Conservation (phyloP, 2,888 invertebrate species). For the Spialia ferax region DNA sequence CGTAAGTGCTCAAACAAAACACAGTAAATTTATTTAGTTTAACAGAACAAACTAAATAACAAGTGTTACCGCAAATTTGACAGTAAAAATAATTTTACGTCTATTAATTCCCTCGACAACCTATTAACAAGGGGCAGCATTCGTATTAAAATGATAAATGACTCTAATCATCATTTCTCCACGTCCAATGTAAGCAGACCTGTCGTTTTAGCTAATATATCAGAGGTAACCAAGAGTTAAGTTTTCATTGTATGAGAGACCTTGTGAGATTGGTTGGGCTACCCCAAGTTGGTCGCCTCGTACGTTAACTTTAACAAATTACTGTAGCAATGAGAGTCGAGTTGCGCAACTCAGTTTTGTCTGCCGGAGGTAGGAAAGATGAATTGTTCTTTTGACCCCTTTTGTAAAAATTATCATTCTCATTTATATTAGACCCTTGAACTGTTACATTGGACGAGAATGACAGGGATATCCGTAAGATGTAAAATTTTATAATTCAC, state of each 20-base stretch:
- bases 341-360: slow-evolving; percentile 66
- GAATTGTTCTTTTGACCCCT: slow-evolving; percentile 73
- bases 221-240: slow-evolving; percentile 20
- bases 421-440: slow-evolving; percentile 48
- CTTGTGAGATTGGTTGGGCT: slow-evolving; percentile 57
- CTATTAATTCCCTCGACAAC: slow-evolving; percentile 80
- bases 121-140: slow-evolving; percentile 78
- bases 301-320: slow-evolving; percentile 84
- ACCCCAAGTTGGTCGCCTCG: slow-evolving; percentile 70
- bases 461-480: not conserved
- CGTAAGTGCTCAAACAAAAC: too few species aligned
- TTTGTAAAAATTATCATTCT: slow-evolving; percentile 65
- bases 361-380: slow-evolving; percentile 67
- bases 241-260: slow-evolving; percentile 46
- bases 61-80: slow-evolving; percentile 70
- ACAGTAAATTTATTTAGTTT: too few species aligned
- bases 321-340: slow-evolving; percentile 72
- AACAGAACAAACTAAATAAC: slow-evolving; percentile 8
- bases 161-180: slow-evolving; percentile 76
- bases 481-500: not conserved
- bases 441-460: not conserved
- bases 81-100: slow-evolving; percentile 80
- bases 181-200: slow-evolving; percentile 54
- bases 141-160: slow-evolving; percentile 85
- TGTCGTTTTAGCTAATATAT: slow-evolving; percentile 39